Percentiles rank a stretch among this genome's conserved stretches.
phyloP scores from a whole-genome alignment of 2,113 vertebrate species.

The Zosterops hypoxanthus region DNA sequence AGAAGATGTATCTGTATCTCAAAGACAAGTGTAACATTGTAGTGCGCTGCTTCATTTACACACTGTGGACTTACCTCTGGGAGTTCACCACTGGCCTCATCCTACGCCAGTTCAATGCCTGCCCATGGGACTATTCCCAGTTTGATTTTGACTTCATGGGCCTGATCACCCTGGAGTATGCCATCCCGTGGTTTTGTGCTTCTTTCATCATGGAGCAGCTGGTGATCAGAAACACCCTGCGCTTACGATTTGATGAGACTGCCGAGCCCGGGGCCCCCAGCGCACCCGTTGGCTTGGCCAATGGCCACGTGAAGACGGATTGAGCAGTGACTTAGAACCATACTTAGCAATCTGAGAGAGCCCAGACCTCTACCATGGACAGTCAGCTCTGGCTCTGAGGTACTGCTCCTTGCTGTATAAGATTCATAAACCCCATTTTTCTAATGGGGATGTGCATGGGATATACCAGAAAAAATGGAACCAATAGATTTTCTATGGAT shows the following conservation, averaged over 20 bases:
- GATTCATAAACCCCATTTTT: conserved; percentile 64
- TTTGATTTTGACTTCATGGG: conserved; percentile 99
- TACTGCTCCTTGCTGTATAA: conserved; percentile 65
- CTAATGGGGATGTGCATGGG: conserved; percentile 64
- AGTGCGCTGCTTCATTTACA: conserved; percentile 94
- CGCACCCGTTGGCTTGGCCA: conserved; percentile 69
- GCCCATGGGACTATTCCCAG: conserved; percentile 97
- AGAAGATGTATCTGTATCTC: conserved; percentile 93
- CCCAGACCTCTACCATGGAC: background rate
- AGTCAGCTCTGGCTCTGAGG: conserved; percentile 40
- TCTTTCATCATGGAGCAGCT: conserved; percentile 93
- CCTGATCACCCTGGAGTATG: conserved; percentile 95
- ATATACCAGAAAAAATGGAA: conserved; percentile 64
- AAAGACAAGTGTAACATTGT: conserved; percentile 85
- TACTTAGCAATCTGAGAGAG: conserved; percentile 19
- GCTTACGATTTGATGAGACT: conserved; percentile 88
- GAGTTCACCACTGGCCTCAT: conserved; percentile 94
- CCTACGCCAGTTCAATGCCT: conserved; percentile 93
- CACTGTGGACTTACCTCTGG: conserved; percentile 96
- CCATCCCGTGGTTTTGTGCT: conserved; percentile 96
- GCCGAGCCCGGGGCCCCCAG: conserved; percentile 76
- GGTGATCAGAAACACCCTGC: conserved; percentile 93
- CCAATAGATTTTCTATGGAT: conserved; percentile 71
- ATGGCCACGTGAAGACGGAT: conserved; percentile 89
- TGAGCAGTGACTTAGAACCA: conserved; percentile 67